Conservation (phyloP, 2,113 vertebrate genomes). For the Falco punctatus region DNA sequence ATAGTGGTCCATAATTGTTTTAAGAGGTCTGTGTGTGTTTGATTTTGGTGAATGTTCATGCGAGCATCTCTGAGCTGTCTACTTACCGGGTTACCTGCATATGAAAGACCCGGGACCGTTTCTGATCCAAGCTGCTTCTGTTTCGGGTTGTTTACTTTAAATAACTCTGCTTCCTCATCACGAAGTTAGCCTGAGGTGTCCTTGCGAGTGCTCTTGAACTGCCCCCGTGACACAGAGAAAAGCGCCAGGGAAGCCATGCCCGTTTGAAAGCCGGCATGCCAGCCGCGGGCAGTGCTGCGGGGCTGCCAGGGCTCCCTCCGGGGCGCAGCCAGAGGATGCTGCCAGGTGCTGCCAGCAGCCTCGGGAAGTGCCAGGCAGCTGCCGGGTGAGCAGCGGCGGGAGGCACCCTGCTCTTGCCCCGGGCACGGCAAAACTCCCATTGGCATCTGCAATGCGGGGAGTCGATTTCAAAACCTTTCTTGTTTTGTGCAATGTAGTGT, state of each 20-base stretch:
- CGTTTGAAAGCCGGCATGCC: rapidly evolving
- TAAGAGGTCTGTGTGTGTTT: neutral
- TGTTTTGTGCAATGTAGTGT: neutral
- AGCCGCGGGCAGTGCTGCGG: rapidly evolving
- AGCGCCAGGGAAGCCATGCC: rapidly evolving
- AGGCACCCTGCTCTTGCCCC: neutral
- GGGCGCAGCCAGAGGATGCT: neutral
- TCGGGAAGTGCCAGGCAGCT: rapidly evolving
- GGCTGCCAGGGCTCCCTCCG: neutral
- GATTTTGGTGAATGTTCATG: rapidly evolving
- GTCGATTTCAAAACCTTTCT: neutral
- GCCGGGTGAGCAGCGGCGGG: rapidly evolving
- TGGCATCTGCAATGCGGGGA: rapidly evolving
- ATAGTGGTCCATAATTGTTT: neutral
- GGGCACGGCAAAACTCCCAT: neutral
- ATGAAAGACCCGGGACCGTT: no score
- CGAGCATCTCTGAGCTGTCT: neutral
- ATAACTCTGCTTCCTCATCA: neutral
- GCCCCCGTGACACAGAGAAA: rapidly evolving
- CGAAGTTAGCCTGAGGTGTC: neutral
- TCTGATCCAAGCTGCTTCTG: neutral
- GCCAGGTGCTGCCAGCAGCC: neutral
- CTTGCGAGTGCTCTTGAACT: neutral
- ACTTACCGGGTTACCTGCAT: rapidly evolving
- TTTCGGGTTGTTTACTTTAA: neutral